Evolutionary conservation across 2,113 vertebrate species (phyloP).

Genomic region (Rhynchomys soricoides): DNA sequence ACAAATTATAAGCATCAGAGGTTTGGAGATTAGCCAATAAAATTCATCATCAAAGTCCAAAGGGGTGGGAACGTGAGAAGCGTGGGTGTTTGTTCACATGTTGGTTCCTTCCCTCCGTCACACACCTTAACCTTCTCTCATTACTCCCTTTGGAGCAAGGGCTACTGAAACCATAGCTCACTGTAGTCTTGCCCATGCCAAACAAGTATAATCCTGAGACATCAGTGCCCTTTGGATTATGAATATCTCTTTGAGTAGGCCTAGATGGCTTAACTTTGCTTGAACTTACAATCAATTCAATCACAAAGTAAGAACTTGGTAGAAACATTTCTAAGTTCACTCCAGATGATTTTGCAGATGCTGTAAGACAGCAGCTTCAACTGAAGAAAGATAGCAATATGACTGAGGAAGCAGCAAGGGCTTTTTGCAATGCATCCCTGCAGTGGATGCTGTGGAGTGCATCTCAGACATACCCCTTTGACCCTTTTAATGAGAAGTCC

Average conservation of each 20-base stretch:
- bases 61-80: background rate
- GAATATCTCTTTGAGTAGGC: background rate
- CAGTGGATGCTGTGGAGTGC: background rate
- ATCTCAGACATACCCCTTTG: background rate
- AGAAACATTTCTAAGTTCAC: background rate
- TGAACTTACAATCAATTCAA: background rate
- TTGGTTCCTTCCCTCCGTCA: constrained; percentile 46
- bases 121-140: constrained; percentile 52
- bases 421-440: background rate
- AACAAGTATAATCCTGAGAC: constrained; percentile 19
- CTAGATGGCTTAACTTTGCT: background rate
- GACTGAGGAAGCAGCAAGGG: background rate
- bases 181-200: background rate
- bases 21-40: constrained; percentile 61
- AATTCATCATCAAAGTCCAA: constrained; percentile 60
- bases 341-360: background rate
- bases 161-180: constrained; percentile 19
- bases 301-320: background rate
- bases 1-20: constrained; percentile 61
- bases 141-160: constrained; percentile 64
- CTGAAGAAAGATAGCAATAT: background rate
- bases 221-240: background rate
- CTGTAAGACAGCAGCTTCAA: background rate
- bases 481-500: background rate
- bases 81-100: constrained; percentile 17